Evolutionary conservation across 2,113 vertebrate species (phyloP), one percentile per base, ranked within the genome.

Genomic region (Galemys pyrenaicus): DNA sequence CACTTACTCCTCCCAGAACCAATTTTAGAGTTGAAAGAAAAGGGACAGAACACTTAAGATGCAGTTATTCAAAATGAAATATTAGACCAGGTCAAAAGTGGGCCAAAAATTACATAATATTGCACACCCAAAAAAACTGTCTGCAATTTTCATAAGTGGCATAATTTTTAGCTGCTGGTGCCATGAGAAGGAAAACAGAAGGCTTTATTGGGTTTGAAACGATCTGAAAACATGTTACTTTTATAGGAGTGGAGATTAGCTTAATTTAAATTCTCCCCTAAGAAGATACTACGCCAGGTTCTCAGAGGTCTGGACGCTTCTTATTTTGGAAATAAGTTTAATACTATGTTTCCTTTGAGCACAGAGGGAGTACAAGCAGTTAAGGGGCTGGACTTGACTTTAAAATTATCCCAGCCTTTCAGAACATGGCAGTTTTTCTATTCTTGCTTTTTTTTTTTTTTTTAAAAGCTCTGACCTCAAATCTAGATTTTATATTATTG

Each of bases 191-290:
- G 85, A 96, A 90, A 92, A 88, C 81, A 92, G 81, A 87, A 85
- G 74, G 74, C 49, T 94, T 75, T 82, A 87, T 30, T 84, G 49
- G 78, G 81, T 92, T 73, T 92, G 85, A 95, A 96, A 90, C 91
- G 90, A 87, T 95, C 85, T 94, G 93, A 88, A 95, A 96, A 94
- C 85, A 82, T 46, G 85, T 74, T 97, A 92, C 92, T 97, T 97
- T 95, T 94, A 95, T 77, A 51, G 30, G 56, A 95, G 22, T 41
- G 37, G 44, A 92, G 80, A 92, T 95, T 87, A 94, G 78, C 24
- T 71, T n/a, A n/a, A n/a, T 71, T 80, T 51, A 56, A 5, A 32
- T 73, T 92, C 44, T 92, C 79, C 24, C 73, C 93, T 88, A 78
- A 70, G 60, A 81, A 88, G 85, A 56, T 56, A 56, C 54, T n/a